phyloP scores from a whole-genome alignment of 2,797 vertebrate genomes.

The Rhabdophis nuchalis region DNA sequence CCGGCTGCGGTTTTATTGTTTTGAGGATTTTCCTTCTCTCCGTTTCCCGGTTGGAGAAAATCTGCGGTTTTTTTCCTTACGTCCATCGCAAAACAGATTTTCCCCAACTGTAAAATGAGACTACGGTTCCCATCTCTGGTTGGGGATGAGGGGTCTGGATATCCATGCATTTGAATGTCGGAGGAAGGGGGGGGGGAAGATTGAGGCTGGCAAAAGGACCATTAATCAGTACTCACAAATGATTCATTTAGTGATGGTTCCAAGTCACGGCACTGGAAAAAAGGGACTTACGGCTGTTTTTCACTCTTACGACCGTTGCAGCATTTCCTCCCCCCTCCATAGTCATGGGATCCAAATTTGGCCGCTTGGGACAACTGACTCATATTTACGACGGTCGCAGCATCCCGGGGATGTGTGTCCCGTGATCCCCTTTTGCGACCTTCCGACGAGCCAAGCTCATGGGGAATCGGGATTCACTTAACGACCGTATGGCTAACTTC shows the following conservation, averaged over 20 bases:
- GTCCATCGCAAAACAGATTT: background rate
- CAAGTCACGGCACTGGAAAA: background rate
- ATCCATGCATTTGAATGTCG: too few species aligned
- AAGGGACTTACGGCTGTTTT: rapidly evolving
- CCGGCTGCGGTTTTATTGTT: background rate
- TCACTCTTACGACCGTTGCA: background rate
- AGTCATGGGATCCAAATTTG: background rate
- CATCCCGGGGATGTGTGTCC: rapidly evolving
- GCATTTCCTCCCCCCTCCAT: too few species aligned
- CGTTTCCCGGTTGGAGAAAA: background rate
- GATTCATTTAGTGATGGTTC: background rate
- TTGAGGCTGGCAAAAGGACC: background rate
- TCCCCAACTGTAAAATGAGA: background rate
- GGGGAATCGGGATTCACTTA: background rate
- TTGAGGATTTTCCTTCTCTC: background rate
- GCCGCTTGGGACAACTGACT: background rate
- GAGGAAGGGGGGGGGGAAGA: rapidly evolving
- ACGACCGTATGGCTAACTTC: background rate
- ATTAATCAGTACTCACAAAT: background rate
- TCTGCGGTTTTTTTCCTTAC: background rate
- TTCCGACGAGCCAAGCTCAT: background rate
- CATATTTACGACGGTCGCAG: rapidly evolving
- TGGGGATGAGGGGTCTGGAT: background rate
- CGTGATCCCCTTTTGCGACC: background rate
- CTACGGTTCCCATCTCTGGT: background rate